Base-by-base conservation (phyloP, 2,888 invertebrate species). In the Atrina japonica region DNA sequence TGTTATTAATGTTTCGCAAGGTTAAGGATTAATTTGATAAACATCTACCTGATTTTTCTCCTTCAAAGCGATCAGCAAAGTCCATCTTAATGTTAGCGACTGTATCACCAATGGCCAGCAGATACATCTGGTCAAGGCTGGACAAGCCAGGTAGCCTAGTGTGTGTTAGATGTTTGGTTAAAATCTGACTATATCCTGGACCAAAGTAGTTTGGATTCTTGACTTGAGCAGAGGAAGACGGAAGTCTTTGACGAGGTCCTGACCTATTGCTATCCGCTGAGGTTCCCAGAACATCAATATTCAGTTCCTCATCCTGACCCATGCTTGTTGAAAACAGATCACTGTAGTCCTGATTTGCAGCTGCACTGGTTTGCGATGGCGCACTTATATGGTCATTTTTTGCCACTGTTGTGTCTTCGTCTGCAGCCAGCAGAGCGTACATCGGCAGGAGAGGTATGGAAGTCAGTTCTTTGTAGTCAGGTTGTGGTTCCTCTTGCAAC, bases 81-180 rank as follows among this genome's bases (percentile, higher is more conserved):
- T 91, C 92, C 73, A 91, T 89, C 77, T 90, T 89, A 30, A 89
- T 90, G 76, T 90, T 91, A 29, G 91, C 91, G 41, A 99, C 97
- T 0, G 99, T 99, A 87, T 99, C 99, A 14, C 99, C 99, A 72
- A 99, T 91, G 0, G 99, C 99, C n/a, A 99, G 91, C 73, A 99
- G 93, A 91, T 99, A 99, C 99, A 99, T 99, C 91, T 99, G 99
- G 91, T 99, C 99, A 64, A 99, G 93, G 80, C 97, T 97, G 27
- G 89, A 89, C 45, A 98, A 92, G 0, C 98, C 99, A 0, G 98
- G 98, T 35, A 92, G 84, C 76, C 91, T 91, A 40, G 90, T 91
- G 90, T 99, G 98, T 0, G 99, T 99, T 45, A 99, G 92, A 9
- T 99, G 93, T 18, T 84, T 80, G 11, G 86, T 81, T 53, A 90